A percentile compares a stretch with the other conserved stretches of the same genome.
Evolutionary conservation across 2,888 invertebrate genomes (phyloP).

Genomic region (Melangyna quadrimaculata): DNA sequence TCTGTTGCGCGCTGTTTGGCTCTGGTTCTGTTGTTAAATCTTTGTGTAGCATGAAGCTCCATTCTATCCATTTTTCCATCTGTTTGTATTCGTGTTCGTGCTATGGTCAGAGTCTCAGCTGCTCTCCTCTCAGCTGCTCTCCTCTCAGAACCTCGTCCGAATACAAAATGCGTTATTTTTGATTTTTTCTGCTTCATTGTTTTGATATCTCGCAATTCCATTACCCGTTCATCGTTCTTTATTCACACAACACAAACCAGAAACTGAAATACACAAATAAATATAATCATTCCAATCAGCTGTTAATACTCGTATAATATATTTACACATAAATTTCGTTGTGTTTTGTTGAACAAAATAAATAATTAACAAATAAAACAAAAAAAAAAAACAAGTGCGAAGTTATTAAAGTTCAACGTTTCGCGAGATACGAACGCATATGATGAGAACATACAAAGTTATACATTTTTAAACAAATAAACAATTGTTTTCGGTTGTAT

Average conservation of each 20-base stretch:
- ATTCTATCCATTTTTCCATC: not conserved
- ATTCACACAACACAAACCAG: conserved; percentile 1
- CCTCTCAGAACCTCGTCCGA: not conserved
- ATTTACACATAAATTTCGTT: not conserved
- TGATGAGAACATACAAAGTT: conserved; percentile 19
- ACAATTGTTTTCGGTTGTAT: conserved; percentile 21
- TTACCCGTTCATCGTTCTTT: conserved; percentile 35
- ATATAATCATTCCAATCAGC: conserved; percentile 47
- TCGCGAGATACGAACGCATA: conserved; percentile 46
- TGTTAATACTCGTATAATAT: conserved; percentile 37
- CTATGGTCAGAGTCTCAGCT: not conserved
- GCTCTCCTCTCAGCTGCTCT: too few relatives aligned
- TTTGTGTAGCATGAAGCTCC: conserved; percentile 26
- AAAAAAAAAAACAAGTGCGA: conserved; percentile 36
- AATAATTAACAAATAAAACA: not conserved
- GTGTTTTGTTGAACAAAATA: conserved; percentile 16
- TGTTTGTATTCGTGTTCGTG: not conserved
- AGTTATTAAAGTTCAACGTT: conserved; percentile 40
- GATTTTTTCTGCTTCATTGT: conserved; percentile 11
- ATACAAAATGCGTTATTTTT: conserved; percentile 22
- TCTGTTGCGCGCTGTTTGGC: conserved; percentile 54
- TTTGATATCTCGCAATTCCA: conserved; percentile 35
- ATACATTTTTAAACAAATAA: conserved; percentile 41
- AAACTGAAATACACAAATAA: not conserved
- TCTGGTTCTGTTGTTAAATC: conserved; percentile 39